Base-by-base conservation (phyloP, 2,888 invertebrate species). In the Dascillus cervinus region DNA sequence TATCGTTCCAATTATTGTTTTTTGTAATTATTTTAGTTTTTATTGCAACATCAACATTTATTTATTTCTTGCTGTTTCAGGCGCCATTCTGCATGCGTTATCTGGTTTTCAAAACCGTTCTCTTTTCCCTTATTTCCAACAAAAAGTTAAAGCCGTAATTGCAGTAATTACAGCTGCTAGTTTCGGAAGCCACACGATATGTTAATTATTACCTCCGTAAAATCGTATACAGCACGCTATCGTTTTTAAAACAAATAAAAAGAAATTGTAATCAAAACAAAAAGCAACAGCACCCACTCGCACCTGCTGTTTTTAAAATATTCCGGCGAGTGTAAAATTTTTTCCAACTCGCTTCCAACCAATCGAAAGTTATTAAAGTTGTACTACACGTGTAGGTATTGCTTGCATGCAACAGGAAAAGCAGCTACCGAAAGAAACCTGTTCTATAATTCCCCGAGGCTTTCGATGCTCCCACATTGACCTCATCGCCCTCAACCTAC, bases 111-210 rank as follows among this genome's bases (percentile, higher is more conserved):
- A 17, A 17, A 17, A 17, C 17, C 17, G 4, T n/a, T n/a, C n/a
- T n/a, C n/a, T n/a, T n/a, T n/a, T n/a, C n/a, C n/a, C n/a, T n/a
- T n/a, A n/a, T n/a, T n/a, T n/a, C n/a, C n/a, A n/a, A n/a, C 37
- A 32, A 24, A 25, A 19, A 17, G 8, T 8, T 17, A 17, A 17
- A 6, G 8, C 4, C 17, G 4, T 6, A 8, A 17, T 6, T 17
- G 8, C 17, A 17, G 8, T 41, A 45, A 45, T 45, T 43, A 37
- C 26, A 39, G 30, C 22, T 26, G 26, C 26, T 34, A 29, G 32
- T 47, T 47, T 47, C 46, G 39, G 47, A 39, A 44, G 47, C 44
- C 35, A 39, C 45, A 43, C 39, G 42, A 41, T 46, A 47, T 43
- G 41, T 44, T 47, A 47, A 47, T 47, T 41, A 44, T 43, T 46